Percentiles rank a stretch among this genome's conserved stretches.
Evolutionary conservation across 2,797 vertebrate genomes (phyloP).

Genomic region (Microcaecilia unicolor): DNA sequence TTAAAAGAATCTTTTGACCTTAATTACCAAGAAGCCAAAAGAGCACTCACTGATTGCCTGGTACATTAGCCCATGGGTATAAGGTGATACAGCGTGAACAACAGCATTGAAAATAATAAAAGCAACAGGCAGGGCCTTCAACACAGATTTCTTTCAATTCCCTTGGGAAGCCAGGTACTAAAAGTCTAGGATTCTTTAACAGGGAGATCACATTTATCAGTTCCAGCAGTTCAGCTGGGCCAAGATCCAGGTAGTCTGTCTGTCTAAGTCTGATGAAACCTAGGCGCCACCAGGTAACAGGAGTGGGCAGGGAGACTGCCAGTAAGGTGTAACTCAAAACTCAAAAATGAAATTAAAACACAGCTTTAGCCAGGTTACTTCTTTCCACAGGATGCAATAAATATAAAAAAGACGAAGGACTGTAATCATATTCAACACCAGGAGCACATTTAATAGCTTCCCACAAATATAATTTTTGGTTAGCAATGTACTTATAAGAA

Average conservation of each 20-base stretch:
- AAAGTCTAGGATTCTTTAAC: slow-evolving; percentile 66
- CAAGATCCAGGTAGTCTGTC: slow-evolving; percentile 69
- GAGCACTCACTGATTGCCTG: slow-evolving; percentile 36
- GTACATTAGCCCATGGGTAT: slow-evolving; percentile 49
- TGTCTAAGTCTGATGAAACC: slow-evolving; percentile 71
- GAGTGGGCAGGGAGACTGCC: slow-evolving; percentile 60
- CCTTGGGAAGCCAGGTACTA: slow-evolving; percentile 66
- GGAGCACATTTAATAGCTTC: slow-evolving; percentile 20
- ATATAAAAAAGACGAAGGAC: slow-evolving; percentile 21
- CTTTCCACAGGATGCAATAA: slow-evolving; percentile 48
- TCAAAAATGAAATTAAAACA: slow-evolving; percentile 68
- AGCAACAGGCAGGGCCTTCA: slow-evolving; percentile 36
- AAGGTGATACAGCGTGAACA: slow-evolving; percentile 40
- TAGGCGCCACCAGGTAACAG: slow-evolving; percentile 84
- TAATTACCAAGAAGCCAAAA: slow-evolving; percentile 55
- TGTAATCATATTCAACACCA: slow-evolving; percentile 14
- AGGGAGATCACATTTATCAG: slow-evolving; percentile 75
- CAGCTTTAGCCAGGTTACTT: slow-evolving; percentile 43
- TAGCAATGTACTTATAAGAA: no score
- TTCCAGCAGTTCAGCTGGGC: slow-evolving; percentile 69
- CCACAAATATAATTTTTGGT: slow-evolving; percentile 15
- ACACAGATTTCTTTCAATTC: slow-evolving; percentile 60
- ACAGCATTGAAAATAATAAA: slow-evolving; percentile 61
- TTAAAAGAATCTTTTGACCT: slow-evolving; percentile 59
- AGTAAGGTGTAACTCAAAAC: slow-evolving; percentile 84